phyloP scores from a whole-genome alignment of 2,888 invertebrate species.

The Limnephilus auricula region DNA sequence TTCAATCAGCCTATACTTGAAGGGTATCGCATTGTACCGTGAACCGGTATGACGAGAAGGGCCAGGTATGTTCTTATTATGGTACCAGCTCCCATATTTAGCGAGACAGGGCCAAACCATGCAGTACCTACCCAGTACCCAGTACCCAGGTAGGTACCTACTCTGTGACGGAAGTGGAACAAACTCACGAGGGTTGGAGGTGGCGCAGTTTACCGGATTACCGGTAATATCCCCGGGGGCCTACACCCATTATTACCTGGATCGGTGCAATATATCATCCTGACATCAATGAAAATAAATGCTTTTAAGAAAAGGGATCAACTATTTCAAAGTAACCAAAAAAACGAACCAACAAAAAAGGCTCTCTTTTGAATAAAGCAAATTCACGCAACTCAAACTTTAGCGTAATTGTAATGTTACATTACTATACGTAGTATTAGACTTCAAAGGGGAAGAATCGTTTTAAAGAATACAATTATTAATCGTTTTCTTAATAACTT shows the following conservation, averaged over 20 bases:
- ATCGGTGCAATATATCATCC: background rate
- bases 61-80: background rate
- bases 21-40: conserved; percentile 11
- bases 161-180: conserved; percentile 51
- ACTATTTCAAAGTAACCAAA: background rate
- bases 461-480: background rate
- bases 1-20: conserved; percentile 8
- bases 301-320: background rate
- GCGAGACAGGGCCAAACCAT: background rate
- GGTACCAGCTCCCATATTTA: background rate
- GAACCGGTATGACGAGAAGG: conserved; percentile 53
- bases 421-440: background rate
- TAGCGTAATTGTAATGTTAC: background rate
- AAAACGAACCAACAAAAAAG: background rate
- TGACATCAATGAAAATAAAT: background rate
- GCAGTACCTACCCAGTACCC: background rate
- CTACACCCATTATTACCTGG: conserved; percentile 3
- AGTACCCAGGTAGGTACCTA: background rate
- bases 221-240: conserved; percentile 31
- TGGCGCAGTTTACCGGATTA: conserved; percentile 57
- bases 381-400: background rate
- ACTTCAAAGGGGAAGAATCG: background rate
- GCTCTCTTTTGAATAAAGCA: background rate
- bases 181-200: conserved; percentile 52
- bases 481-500: background rate